Evolutionary conservation across 2,888 invertebrate genomes (phyloP).

Genomic region (Melanchra persicariae): DNA sequence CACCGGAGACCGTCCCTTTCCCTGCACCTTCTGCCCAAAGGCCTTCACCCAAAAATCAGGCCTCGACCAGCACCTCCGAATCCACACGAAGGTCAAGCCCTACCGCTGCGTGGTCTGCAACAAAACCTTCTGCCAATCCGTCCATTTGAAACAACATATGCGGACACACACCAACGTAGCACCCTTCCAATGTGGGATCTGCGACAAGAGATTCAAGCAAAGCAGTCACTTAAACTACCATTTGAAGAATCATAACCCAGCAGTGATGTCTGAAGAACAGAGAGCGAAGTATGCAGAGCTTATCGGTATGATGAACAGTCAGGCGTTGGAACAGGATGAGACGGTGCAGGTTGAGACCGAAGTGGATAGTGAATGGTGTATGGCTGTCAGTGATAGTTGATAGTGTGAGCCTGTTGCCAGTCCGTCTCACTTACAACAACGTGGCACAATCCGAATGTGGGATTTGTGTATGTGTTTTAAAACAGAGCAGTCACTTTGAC

Average conservation of each 20-base stretch:
- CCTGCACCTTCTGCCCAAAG: constrained; percentile 83
- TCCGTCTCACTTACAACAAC: not conserved
- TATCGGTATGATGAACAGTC: constrained; percentile 67
- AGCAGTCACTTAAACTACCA: constrained; percentile 87
- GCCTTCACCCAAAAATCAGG: constrained; percentile 88
- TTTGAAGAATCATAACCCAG: constrained; percentile 81
- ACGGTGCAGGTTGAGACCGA: constrained; percentile 53
- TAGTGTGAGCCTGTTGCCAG: not conserved
- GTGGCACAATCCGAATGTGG: too few relatives aligned
- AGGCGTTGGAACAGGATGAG: constrained; percentile 39
- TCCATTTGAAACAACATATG: constrained; percentile 86
- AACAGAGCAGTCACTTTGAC: too few relatives aligned
- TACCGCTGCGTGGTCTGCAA: constrained; percentile 85
- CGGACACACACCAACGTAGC: constrained; percentile 85
- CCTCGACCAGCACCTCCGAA: constrained; percentile 84
- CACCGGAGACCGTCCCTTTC: constrained; percentile 83
- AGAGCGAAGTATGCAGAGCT: constrained; percentile 74
- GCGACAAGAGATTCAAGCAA: constrained; percentile 84
- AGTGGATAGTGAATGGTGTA: constrained; percentile 51
- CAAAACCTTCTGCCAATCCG: constrained; percentile 85
- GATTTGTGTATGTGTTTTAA: too few relatives aligned
- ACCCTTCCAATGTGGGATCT: constrained; percentile 85
- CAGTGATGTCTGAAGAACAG: constrained; percentile 77
- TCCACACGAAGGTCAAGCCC: constrained; percentile 84
- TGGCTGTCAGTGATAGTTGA: not conserved